Evolutionary conservation across 2,888 invertebrate species (phyloP).

Genomic region (Anarsia innoxiella): DNA sequence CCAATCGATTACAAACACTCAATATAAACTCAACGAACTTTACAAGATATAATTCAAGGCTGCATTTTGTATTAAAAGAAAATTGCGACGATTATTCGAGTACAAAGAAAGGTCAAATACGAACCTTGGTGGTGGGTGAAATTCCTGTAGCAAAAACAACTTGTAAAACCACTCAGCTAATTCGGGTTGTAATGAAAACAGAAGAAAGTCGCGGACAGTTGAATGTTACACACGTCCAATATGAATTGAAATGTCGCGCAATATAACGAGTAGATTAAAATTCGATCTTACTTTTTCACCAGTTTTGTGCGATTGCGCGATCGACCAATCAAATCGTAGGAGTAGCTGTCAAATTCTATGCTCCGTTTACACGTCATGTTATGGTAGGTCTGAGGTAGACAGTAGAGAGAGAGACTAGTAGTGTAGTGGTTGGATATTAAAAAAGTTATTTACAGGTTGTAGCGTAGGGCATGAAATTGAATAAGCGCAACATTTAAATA

Average conservation of each 20-base stretch:
- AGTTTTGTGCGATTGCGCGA: conserved; percentile 8
- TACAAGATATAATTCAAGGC: background rate
- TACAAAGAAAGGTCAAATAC: conserved; percentile 53
- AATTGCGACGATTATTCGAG: conserved; percentile 36
- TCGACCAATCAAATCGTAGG: conserved; percentile 4
- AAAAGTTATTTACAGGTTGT: no score
- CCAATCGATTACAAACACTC: background rate
- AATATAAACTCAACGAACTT: background rate
- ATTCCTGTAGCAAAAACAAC: no score
- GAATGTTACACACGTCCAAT: conserved; percentile 39
- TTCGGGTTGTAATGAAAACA: conserved; percentile 12
- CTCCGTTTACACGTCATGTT: conserved; percentile 2
- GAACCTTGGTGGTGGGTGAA: conserved; percentile 13
- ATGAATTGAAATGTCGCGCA: conserved; percentile 40
- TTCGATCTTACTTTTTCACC: conserved; percentile 7
- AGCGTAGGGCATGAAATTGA: no score
- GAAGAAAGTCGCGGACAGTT: conserved; percentile 35
- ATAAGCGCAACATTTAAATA: no score
- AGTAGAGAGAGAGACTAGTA: no score
- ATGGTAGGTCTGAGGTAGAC: no score
- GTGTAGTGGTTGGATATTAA: no score
- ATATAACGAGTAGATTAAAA: conserved; percentile 28
- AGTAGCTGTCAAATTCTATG: conserved; percentile 1
- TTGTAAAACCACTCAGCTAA: no score
- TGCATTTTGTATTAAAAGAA: conserved; percentile 1